Evolutionary conservation across 2,888 invertebrate genomes (phyloP).

Genomic region (Adelphocoris suturalis): DNA sequence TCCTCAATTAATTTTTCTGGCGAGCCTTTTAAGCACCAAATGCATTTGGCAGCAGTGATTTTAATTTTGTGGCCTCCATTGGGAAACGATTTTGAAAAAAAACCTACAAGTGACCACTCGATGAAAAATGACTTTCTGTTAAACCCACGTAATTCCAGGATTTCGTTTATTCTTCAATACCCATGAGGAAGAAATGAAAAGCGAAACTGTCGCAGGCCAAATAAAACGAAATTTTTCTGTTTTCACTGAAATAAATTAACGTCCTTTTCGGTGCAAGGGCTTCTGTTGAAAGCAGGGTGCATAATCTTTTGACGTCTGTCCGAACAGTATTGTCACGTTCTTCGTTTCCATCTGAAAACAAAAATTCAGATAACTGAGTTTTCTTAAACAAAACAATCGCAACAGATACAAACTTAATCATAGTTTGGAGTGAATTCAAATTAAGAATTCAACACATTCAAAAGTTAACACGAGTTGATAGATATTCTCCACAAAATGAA

Average conservation of each 20-base stretch:
- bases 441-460: no score
- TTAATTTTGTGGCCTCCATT: no score
- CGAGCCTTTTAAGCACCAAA: no score
- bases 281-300: conserved; percentile 52
- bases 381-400: no score
- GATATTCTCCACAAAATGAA: no score
- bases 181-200: conserved; percentile 63
- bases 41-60: no score
- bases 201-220: conserved; percentile 66
- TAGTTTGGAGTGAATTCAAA: no score
- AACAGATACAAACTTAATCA: no score
- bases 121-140: not conserved
- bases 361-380: no score
- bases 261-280: conserved; percentile 49
- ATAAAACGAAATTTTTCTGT: conserved; percentile 59
- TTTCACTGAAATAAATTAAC: conserved; percentile 57
- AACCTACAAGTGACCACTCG: not conserved
- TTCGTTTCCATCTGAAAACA: conserved; percentile 29
- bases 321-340: conserved; percentile 54
- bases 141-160: not conserved
- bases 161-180: conserved; percentile 60
- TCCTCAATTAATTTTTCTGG: no score
- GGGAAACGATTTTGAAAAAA: not conserved
- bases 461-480: no score
- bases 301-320: conserved; percentile 59